Base-by-base conservation (phyloP, 1,140 invertebrate genomes). In the Tetraneura akinire region DNA sequence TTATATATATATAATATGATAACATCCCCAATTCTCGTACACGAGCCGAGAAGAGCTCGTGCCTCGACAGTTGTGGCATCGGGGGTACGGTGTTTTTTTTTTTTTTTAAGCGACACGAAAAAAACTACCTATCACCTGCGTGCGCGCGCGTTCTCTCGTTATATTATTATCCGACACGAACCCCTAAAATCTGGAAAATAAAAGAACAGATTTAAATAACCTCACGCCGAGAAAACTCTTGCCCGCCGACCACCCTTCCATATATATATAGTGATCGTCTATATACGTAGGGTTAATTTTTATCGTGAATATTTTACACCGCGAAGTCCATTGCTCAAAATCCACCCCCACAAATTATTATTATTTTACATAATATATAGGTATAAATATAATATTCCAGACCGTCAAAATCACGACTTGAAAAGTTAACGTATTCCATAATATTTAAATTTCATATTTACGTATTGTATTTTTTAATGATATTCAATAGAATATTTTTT, bases 41-140 rank as follows among this genome's bases (percentile, higher is more conserved):
- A 76, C 73, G 53, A 53, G 73, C 74, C 51, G 55, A 1, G 21
- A 76, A 53, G 11, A 42, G 74, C 74, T 45, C 74, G 74, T 57
- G 74, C 74, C 74, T 60, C 55, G 51, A 26, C 55, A 32, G 49
- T 21, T 42, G 73, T 37, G 66, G 66, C 66, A 42, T 47, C 68
- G 68, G 66, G 66, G 3, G 32, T 68, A 71, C 45, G 6, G 64
- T 68, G 45, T 68, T 68, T 49, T 71, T 32, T 64, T 60, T 60
- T 42, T 47, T 68, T 71, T 51, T 71, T 49, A 29, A 71, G 45
- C 68, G 45, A 51, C 26, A 32, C 11, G 16, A 70, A 71, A 71
- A 62, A 66, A 71, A 71, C 49, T 14, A 71, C 49, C 47, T 9
- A 71, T 71, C 68, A 71, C 68, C 68, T 71, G 68, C 68, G 13